Evolutionary conservation across 2,113 vertebrate genomes (phyloP), one percentile per base, ranked within the genome.

Genomic region (Tenebrosternarchus preto): DNA sequence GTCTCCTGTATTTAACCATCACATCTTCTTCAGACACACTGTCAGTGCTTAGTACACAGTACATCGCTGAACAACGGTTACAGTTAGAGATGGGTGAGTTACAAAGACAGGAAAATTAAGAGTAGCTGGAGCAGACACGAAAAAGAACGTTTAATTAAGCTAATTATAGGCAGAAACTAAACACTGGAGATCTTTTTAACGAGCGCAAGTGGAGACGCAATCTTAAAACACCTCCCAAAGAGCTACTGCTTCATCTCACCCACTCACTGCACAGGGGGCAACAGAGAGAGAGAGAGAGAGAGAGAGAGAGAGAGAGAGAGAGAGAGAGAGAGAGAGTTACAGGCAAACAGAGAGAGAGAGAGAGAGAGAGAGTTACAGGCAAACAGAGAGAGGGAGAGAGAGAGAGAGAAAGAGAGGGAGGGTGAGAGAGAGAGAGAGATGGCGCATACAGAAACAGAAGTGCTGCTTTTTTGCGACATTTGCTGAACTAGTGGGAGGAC

Each of bases 131-230:
- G 39, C 24, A 80, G 60, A 57, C 24, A 0, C 31, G 39, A 66
- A 77, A 57, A 6, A 74, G 61, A 63, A 73, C 70, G 57, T n/a
- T 73, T 80, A 80, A 83, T 80, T 63, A 73, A 67, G 50, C 68
- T 73, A 57, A 77, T 84, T 73, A 73, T n/a, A 29, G 3, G 17
- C 27, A 68, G 63, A 27, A n/a, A 74, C 53, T 67, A 53, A 83
- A 72, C 12, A n/a, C 15, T 1, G n/a, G 59, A 19, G 0, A 20
- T 29, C 16, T 8, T 55, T 56, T 68, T 17, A 59, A 60, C 4
- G 67, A 78, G 43, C 29, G 9, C 1, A 25, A 20, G 19, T 17
- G 27, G 43, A 80, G n/a, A 66, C 53, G 27, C 59, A 67, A 27
- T 61, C 50, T n/a, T 19, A 61, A 56, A 25, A 27, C 29, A 11